Evolutionary conservation across 35 echinoderm and acorn worm genomes (phyloP).

Genomic region (Ophiothrix spiculata): DNA sequence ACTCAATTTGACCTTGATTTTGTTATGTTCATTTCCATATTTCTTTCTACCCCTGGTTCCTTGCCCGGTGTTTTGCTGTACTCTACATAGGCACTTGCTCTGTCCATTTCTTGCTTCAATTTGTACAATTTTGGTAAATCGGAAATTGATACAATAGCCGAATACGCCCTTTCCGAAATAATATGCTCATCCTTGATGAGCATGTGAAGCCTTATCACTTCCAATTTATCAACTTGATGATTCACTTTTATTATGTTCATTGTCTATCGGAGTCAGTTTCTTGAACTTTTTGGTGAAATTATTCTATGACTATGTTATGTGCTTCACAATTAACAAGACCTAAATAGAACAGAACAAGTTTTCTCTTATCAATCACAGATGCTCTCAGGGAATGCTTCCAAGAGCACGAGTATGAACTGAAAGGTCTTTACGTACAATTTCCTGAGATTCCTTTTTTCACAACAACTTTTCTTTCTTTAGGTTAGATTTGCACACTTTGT

Average conservation of each 20-base stretch:
- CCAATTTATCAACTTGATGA: background rate
- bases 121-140: background rate
- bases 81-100: background rate
- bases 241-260: background rate
- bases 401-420: background rate
- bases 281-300: background rate
- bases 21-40: background rate
- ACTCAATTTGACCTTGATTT: conserved; percentile 16
- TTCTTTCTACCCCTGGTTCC: background rate
- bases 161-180: background rate
- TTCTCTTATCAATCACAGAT: background rate
- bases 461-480: too few relatives aligned
- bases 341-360: background rate
- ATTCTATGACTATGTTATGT: background rate
- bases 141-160: background rate
- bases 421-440: background rate
- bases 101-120: background rate
- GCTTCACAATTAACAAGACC: background rate
- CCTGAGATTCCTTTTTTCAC: too few relatives aligned
- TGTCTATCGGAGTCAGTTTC: background rate
- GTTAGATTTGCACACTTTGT: too few relatives aligned
- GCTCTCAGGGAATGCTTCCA: background rate
- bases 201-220: background rate
- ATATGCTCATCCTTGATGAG: background rate
- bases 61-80: background rate